Evolutionary conservation across 2,797 vertebrate species (phyloP).

Genomic region (Melanotaenia boesemani): DNA sequence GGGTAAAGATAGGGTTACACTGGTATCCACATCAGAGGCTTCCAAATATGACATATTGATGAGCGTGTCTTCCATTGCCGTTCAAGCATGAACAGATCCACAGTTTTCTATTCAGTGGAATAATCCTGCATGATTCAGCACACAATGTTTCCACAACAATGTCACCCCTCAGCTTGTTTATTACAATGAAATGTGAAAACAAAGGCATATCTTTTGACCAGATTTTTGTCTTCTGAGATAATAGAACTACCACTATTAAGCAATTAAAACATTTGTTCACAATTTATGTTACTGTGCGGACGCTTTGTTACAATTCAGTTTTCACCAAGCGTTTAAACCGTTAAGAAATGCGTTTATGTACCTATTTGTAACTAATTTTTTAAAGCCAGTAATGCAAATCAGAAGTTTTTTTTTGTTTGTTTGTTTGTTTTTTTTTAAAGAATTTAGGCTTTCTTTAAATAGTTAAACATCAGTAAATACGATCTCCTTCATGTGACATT

Average conservation of each 20-base stretch:
- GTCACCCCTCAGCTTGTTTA: constrained; percentile 1
- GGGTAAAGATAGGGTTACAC: constrained; percentile 66
- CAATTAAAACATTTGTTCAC: not conserved
- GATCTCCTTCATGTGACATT: not conserved
- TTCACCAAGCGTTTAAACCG: not conserved
- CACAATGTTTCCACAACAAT: constrained; percentile 14
- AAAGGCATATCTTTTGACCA: not conserved
- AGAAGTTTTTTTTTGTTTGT: not conserved
- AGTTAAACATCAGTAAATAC: not conserved
- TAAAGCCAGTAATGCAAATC: not conserved
- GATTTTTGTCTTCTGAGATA: not conserved
- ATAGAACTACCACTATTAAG: not conserved
- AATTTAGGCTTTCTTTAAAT: not conserved
- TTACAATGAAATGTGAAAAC: constrained; percentile 1
- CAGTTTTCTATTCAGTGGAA: constrained; percentile 22
- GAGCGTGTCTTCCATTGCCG: constrained; percentile 30
- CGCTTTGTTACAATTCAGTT: not conserved
- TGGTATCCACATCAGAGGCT: constrained; percentile 35
- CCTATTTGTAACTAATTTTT: not conserved
- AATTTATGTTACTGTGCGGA: not conserved
- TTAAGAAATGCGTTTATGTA: not conserved
- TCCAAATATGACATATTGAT: constrained; percentile 69
- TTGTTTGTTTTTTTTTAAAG: not conserved
- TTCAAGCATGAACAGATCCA: constrained; percentile 36
- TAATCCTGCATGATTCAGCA: constrained; percentile 43